phyloP scores from a whole-genome alignment of 2,797 vertebrate genomes.

The Hydrolagus colliei region DNA sequence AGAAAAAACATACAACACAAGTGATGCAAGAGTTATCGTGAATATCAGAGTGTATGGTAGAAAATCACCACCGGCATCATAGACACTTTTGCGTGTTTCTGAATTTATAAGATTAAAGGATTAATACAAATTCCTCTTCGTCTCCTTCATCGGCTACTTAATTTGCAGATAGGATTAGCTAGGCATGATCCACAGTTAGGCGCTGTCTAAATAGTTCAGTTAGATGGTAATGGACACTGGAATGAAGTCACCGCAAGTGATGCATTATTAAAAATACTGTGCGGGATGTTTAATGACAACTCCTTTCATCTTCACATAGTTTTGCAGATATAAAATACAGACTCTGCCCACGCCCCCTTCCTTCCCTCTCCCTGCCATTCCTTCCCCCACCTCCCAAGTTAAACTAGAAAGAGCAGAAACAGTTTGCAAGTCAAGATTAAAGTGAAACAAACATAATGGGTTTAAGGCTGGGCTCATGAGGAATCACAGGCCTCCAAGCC shows the following conservation, averaged over 20 bases:
- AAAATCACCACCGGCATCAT: neutral
- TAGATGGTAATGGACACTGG: neutral
- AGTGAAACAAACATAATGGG: too few relatives aligned
- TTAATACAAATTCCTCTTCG: slow-evolving; percentile 5
- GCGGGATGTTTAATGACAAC: neutral
- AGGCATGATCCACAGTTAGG: neutral
- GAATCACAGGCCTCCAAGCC: too few relatives aligned
- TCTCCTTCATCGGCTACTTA: neutral
- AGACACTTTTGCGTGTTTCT: neutral
- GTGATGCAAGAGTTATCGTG: neutral
- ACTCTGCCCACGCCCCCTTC: too few relatives aligned
- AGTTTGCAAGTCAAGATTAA: too few relatives aligned
- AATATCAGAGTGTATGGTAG: neutral
- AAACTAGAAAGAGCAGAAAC: too few relatives aligned
- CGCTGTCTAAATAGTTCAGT: slow-evolving; percentile 16
- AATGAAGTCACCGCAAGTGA: neutral
- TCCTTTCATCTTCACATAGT: neutral
- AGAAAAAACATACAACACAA: neutral
- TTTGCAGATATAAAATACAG: neutral
- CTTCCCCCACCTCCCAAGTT: neutral
- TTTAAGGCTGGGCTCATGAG: too few relatives aligned
- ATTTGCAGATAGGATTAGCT: slow-evolving; percentile 14
- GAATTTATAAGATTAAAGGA: slow-evolving; percentile 25
- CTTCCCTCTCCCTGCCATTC: too few relatives aligned
- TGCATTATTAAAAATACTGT: slow-evolving; percentile 11